Base-by-base conservation (phyloP, 1,140 invertebrate genomes). In the Drosophila ananassae region DNA sequence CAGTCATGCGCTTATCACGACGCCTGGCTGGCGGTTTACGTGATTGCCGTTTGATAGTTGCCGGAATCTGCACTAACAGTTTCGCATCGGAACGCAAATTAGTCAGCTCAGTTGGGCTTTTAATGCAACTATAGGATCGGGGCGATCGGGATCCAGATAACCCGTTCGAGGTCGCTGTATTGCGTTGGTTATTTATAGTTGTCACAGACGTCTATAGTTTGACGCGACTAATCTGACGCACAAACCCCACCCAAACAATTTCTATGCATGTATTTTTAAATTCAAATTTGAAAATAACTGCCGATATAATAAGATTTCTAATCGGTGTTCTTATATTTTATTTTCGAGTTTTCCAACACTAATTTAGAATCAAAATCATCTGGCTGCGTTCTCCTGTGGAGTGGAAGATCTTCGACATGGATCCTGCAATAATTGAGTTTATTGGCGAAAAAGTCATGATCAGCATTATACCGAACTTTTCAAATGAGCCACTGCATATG, bases 381-480 rank as follows among this genome's bases (percentile, higher is more conserved):
- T 17, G 12, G n/a, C 28, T 28, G 25, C 25, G 25, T 28, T 28
- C 25, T 28, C 2, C 8, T n/a, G 12, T 10, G 7, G 39, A 9
- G 12, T 10, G 7, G 39, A 9, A 39, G 12, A 24, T n/a, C 17
- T 44, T 13, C 13, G 17, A 6, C 10, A 97, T 97, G 96, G 95
- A 97, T 92, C 96, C 97, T 0, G 94, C 95, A 62, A 97, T 98
- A 94, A 94, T 98, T 24, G 97, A 99, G 92, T 99, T 99, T 93
- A 93, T 99, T 56, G 97, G 97, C 8, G 98, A 99, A 93, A 96
- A 98, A 71, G 94, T 96, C 87, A 92, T 94, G 46, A 94, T 99
- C 17, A 95, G 94, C 69, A 95, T 99, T 13, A 95, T 99, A 72
- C 98, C 98, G 3, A 98, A 98, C 91, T 99, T 99, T 92, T 95